phyloP scores from a whole-genome alignment of 1,140 invertebrate species.

The Pantala flavescens region DNA sequence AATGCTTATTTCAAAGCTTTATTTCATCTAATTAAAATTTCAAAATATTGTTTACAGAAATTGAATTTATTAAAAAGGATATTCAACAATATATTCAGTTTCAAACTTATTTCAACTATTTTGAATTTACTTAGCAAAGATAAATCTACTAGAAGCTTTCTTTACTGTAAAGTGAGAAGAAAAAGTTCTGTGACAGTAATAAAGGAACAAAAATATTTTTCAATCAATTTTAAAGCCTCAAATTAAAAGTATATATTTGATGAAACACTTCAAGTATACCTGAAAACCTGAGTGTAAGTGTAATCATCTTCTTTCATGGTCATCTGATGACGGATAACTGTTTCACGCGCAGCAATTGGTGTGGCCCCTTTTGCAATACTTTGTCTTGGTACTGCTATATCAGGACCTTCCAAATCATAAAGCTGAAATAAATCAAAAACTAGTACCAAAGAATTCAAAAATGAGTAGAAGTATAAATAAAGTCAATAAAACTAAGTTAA shows the following conservation, averaged over 20 bases:
- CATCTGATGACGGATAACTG: conserved; percentile 67
- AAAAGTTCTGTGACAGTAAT: too few relatives aligned
- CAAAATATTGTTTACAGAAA: not conserved
- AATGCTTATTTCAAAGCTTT: conserved; percentile 12
- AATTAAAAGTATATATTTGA: too few relatives aligned
- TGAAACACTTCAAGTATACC: too few relatives aligned
- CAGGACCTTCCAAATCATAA: conserved; percentile 39
- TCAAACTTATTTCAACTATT: too few relatives aligned
- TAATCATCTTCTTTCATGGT: conserved; percentile 70
- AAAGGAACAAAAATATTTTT: too few relatives aligned
- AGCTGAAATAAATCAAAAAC: conserved; percentile 24
- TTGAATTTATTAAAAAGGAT: too few relatives aligned
- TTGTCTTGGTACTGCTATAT: conserved; percentile 46
- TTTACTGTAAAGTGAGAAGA: too few relatives aligned
- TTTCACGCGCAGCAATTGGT: conserved; percentile 65
- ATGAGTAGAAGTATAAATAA: conserved; percentile 22
- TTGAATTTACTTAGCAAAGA: too few relatives aligned
- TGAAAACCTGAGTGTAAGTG: conserved; percentile 62
- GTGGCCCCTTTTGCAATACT: conserved; percentile 50
- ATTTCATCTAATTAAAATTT: not conserved
- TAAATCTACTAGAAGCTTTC: too few relatives aligned
- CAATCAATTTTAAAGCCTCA: too few relatives aligned
- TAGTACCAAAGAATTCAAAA: conserved; percentile 28
- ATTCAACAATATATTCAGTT: too few relatives aligned
- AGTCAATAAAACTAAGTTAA: too few relatives aligned